Percentiles rank a stretch among this genome's conserved stretches.
Conservation (phyloP, 2,888 invertebrate species). For the Eristalis intricaria region DNA sequence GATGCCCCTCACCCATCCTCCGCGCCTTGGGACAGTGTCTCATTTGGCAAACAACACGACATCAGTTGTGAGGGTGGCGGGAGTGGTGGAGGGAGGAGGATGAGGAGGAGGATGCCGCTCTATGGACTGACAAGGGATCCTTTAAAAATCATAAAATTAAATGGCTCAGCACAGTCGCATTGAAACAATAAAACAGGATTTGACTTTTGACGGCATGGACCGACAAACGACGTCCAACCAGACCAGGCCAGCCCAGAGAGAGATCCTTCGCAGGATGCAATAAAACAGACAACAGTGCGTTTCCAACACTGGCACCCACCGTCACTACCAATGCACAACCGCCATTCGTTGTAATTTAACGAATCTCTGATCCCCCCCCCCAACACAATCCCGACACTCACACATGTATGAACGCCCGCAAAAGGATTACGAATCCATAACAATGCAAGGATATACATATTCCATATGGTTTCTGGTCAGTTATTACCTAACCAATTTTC, state of each 20-base stretch:
- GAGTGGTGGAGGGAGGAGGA: not conserved
- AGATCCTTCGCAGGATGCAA: slow-evolving; percentile 55
- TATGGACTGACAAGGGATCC: slow-evolving; percentile 52
- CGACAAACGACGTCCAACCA: slow-evolving; percentile 16
- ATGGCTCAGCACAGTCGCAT: slow-evolving; percentile 39
- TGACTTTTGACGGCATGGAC: slow-evolving; percentile 61
- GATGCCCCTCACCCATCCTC: not conserved
- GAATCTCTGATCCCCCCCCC: slow-evolving; percentile 54
- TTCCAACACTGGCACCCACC: slow-evolving; percentile 19
- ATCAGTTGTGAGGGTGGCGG: not conserved
- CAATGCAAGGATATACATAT: slow-evolving; percentile 68
- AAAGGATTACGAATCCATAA: slow-evolving; percentile 65
- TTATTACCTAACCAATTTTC: slow-evolving; percentile 72
- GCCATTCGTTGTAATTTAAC: slow-evolving; percentile 70
- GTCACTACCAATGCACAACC: slow-evolving; percentile 39
- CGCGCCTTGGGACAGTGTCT: no score
- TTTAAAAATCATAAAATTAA: slow-evolving; percentile 71
- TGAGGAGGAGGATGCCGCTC: not conserved
- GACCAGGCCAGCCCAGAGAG: not conserved
- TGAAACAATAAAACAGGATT: slow-evolving; percentile 62
- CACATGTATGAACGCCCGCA: not conserved
- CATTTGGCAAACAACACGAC: not conserved
- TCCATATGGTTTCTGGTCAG: slow-evolving; percentile 71
- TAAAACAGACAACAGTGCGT: slow-evolving; percentile 67
- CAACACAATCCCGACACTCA: slow-evolving; percentile 3